Conservation (phyloP, 2,888 invertebrate genomes). For the Ophraella communa region DNA sequence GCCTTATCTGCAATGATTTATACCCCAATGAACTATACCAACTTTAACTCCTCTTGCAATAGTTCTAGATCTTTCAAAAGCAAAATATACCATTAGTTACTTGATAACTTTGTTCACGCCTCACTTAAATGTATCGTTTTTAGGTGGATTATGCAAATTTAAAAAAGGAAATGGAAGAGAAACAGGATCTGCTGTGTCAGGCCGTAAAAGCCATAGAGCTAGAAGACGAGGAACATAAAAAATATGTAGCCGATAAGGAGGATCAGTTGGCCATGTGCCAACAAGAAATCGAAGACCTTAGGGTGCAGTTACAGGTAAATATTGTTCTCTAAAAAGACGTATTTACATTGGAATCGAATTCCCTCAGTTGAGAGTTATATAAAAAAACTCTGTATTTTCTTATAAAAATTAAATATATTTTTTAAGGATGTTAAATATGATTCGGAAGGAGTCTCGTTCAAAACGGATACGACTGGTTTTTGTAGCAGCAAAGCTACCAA, state of each 20-base stretch:
- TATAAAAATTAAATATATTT: conserved; percentile 21
- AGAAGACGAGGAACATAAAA: conserved; percentile 70
- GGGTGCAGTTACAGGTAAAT: conserved; percentile 55
- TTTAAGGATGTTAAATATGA: conserved; percentile 45
- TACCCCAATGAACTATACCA: too few relatives aligned
- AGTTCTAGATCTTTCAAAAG: too few relatives aligned
- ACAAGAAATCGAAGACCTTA: conserved; percentile 57
- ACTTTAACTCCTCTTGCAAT: too few relatives aligned
- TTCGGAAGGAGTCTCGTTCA: conserved; percentile 41
- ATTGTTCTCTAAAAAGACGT: neutral
- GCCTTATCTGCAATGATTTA: too few relatives aligned
- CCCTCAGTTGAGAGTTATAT: too few relatives aligned
- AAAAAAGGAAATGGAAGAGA: conserved; percentile 78
- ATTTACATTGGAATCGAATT: neutral
- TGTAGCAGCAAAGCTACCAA: conserved; percentile 35
- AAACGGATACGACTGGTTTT: conserved; percentile 41
- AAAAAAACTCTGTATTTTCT: neutral
- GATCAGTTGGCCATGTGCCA: conserved; percentile 53
- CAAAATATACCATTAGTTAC: too few relatives aligned
- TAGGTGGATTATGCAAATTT: conserved; percentile 80
- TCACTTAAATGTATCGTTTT: neutral
- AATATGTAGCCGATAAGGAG: conserved; percentile 57
- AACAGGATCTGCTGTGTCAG: conserved; percentile 83
- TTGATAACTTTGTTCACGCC: too few relatives aligned
- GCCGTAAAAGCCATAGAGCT: conserved; percentile 84